Evolutionary conservation across 1,140 invertebrate genomes (phyloP).

Genomic region (Lasioglossum baleicum): DNA sequence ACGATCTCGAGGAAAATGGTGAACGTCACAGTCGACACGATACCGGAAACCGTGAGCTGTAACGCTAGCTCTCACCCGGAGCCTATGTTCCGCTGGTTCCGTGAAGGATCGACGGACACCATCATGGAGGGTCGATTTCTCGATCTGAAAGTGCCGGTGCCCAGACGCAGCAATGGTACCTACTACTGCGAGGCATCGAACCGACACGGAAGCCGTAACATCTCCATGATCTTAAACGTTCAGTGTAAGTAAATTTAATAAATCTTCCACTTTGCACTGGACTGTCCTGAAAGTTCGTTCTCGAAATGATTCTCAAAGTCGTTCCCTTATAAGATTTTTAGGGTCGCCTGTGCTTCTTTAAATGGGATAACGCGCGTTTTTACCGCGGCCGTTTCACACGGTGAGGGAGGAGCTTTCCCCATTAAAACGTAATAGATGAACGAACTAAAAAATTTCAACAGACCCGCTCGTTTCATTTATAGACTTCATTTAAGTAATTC

Average conservation of each 20-base stretch:
- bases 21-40: slow-evolving; percentile 88
- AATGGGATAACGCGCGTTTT: no score
- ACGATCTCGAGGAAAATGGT: slow-evolving; percentile 86
- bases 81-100: slow-evolving; percentile 85
- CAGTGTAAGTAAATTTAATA: slow-evolving; percentile 84
- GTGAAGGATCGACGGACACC: slow-evolving; percentile 79
- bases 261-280: no score
- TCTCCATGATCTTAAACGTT: slow-evolving; percentile 86
- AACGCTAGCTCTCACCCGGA: slow-evolving; percentile 87
- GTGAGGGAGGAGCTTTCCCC: no score
- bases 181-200: slow-evolving; percentile 90
- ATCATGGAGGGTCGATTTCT: slow-evolving; percentile 81
- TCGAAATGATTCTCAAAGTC: no score
- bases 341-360: no score
- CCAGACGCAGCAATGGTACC: slow-evolving; percentile 84
- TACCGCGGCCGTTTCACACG: no score
- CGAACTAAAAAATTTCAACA: no score
- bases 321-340: no score
- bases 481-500: no score
- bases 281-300: no score
- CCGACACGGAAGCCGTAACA: slow-evolving; percentile 85
- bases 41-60: slow-evolving; percentile 88
- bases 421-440: no score
- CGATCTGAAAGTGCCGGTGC: slow-evolving; percentile 81
- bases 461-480: no score